Base-by-base conservation (phyloP, 2,888 invertebrate genomes). In the Litoditis marina region DNA sequence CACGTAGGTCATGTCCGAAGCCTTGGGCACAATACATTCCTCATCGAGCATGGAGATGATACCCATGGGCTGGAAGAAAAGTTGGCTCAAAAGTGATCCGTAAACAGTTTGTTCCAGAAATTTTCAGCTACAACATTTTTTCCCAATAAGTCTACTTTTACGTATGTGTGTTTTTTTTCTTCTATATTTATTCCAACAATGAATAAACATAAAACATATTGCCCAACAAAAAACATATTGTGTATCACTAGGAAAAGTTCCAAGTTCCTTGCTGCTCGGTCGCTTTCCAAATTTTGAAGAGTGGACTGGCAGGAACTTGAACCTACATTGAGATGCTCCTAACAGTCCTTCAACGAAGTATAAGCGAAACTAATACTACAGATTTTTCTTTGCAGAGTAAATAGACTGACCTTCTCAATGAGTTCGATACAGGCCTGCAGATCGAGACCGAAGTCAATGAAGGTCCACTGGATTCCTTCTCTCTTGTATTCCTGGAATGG, bases 11-110 rank as follows among this genome's bases (percentile, higher is more conserved):
- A 89, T 90, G 86, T 98, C 98, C 82, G 94, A 92, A 85, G 96
- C 96, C 88, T 98, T 98, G 86, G 98, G 98, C 91, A 98, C 98
- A 93, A 98, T 96, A 92, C 94, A 95, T 88, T 98, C 98, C 90
- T 98, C 98, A 88, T 98, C 98, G 88, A 98, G 92, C 88, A 99
- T 98, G 88, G 96, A 96, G 87, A 98, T 89, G 89, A 98, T 94
- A 90, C 98, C 98, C 93, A 98, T 93, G 84, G 98, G 98, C 96
- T 95, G 62, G 32, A 77, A 64, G 25, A 39, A 31, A 31, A 8
- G 11, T 25, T 49, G n/a, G 34, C 4, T 19, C 16, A 3, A 7
- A 13, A 3, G 5, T 52, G n/a, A n/a, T 16, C n/a, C 6, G 11
- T 22, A 2, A 25, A 3, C 3, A 16, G 39, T 39, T 3, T 44